Conservation (phyloP, 30 jellyfish, hydroid and myxozoan species). For the Hydractinia symbiolongicarpus region DNA sequence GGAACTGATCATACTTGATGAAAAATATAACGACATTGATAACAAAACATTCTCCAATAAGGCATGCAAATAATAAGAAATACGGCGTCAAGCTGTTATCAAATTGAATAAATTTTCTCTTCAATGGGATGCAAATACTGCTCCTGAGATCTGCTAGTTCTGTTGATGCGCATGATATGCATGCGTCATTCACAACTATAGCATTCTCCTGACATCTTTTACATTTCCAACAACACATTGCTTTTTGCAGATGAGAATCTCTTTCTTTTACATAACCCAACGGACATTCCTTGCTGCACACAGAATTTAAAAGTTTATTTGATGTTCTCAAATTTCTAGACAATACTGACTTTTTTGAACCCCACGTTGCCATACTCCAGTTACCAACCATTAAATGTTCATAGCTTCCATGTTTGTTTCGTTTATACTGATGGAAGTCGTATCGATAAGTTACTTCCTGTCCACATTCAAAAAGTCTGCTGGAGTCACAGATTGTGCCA, state of each 20-base stretch:
- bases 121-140: not conserved
- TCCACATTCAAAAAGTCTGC: constrained; percentile 37
- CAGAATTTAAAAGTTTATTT: too few species aligned
- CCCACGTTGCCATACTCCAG: not conserved
- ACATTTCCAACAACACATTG: not conserved
- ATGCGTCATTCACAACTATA: not conserved
- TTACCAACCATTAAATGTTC: not conserved
- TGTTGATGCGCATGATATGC: not conserved
- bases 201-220: not conserved
- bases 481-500: constrained; percentile 45
- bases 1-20: constrained; percentile 32
- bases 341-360: not conserved
- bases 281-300: constrained; percentile 5
- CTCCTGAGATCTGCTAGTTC: not conserved
- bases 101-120: not conserved
- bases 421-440: constrained; percentile 21
- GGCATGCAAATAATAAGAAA: not conserved
- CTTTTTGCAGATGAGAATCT: not conserved
- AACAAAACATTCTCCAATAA: too few species aligned
- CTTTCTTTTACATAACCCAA: not conserved
- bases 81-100: not conserved
- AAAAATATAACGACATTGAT: too few species aligned
- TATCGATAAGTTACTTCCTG: constrained; percentile 24
- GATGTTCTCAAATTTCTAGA: too few species aligned
- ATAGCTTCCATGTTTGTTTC: not conserved